Percentiles rank a stretch among this genome's conserved stretches.
Evolutionary conservation across 2,113 vertebrate genomes (phyloP).

Genomic region (Aptenodytes forsteri): DNA sequence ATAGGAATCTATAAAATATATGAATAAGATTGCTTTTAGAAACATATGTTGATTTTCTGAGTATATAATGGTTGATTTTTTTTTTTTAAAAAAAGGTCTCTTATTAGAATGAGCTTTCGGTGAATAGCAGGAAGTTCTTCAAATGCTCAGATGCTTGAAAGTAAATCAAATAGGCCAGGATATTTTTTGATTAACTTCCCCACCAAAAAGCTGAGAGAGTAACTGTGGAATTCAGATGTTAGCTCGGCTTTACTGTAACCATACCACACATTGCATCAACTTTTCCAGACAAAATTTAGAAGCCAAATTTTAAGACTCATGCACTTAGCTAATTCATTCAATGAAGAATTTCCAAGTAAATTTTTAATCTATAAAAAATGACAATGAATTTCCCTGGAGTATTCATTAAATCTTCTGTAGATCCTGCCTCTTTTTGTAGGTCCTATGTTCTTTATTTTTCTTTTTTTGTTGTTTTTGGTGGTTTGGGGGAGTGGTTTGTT

Average conservation of each 20-base stretch:
- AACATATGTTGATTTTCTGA: neutral
- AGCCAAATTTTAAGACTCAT: neutral
- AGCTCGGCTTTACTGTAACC: neutral
- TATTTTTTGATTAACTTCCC: neutral
- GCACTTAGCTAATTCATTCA: neutral
- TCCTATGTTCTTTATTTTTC: neutral
- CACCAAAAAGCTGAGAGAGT: neutral
- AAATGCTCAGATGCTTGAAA: neutral
- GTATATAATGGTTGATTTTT: neutral
- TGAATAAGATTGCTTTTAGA: neutral
- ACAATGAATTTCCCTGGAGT: neutral
- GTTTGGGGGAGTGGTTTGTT: neutral
- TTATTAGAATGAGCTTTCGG: neutral
- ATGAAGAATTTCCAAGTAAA: neutral
- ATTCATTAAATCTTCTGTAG: neutral
- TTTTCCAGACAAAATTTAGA: conserved; percentile 2
- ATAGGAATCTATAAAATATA: neutral
- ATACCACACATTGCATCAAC: neutral
- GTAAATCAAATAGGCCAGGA: neutral
- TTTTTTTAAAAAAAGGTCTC: neutral
- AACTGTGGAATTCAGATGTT: conserved; percentile 1
- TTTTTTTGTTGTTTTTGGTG: neutral
- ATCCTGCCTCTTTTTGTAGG: neutral
- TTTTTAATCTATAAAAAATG: neutral
- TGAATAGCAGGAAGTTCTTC: neutral